Conservation (phyloP, 2,888 invertebrate species). For the Habroteleia sp. region DNA sequence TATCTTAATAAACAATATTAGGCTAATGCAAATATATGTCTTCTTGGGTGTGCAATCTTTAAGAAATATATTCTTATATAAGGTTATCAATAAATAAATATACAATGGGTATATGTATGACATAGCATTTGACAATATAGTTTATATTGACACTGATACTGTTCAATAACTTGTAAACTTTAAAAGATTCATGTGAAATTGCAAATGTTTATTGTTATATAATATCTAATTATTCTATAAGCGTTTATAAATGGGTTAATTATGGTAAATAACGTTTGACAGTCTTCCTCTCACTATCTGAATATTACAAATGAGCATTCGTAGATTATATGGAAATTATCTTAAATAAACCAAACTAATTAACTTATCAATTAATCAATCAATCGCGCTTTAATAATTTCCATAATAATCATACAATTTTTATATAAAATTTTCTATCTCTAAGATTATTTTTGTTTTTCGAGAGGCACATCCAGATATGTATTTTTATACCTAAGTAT, state of each 20-base stretch:
- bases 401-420: constrained; percentile 59
- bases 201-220: constrained; percentile 24
- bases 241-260: constrained; percentile 54
- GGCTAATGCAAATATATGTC: constrained; percentile 33
- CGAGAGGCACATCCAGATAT: constrained; percentile 73
- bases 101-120: constrained; percentile 21
- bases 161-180: constrained; percentile 25
- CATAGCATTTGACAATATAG: constrained; percentile 12
- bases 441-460: constrained; percentile 66
- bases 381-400: constrained; percentile 19
- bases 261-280: constrained; percentile 65
- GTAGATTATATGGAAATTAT: constrained; percentile 35
- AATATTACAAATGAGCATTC: constrained; percentile 67
- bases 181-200: constrained; percentile 21
- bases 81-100: constrained; percentile 36
- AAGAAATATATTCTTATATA: constrained; percentile 35
- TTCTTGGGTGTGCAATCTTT: constrained; percentile 5
- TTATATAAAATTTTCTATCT: constrained; percentile 23
- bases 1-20: constrained; percentile 29
- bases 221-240: constrained; percentile 29
- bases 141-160: constrained; percentile 5
- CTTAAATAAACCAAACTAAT: constrained; percentile 45
- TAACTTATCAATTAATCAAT: constrained; percentile 4
- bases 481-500: constrained; percentile 62
- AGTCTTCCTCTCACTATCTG: constrained; percentile 73